A percentile compares a stretch with the other conserved stretches of the same genome.
These are phyloP conservation scores for Pachycephala philippinensis DNA, from an alignment of 2,113 vertebrate species.

Conservation along the genomic window DNA sequence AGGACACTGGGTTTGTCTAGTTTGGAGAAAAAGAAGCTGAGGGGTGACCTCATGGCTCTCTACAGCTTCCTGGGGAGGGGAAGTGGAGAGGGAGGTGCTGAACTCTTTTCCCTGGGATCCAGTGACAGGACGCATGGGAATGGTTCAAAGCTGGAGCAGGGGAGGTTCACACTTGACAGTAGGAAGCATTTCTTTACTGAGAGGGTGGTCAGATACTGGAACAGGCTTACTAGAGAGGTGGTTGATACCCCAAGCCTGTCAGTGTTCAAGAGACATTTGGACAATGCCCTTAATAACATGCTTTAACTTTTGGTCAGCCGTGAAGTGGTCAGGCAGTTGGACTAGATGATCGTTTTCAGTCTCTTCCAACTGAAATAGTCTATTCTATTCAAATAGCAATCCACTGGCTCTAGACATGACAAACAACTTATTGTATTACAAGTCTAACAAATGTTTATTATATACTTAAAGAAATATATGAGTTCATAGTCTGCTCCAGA, in stretches of 20 bases:
- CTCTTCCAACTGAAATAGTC: background rate
- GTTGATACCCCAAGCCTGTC: background rate
- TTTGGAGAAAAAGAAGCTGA: background rate
- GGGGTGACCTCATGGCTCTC: background rate
- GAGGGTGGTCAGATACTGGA: background rate
- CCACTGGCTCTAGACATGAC: background rate
- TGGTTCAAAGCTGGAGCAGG: background rate
- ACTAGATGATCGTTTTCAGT: background rate
- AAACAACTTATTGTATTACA: background rate
- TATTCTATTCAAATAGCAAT: background rate
- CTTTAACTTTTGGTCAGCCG: background rate
- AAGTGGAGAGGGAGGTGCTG: background rate
- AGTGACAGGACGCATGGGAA: background rate
- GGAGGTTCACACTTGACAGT: background rate
- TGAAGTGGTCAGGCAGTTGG: background rate
- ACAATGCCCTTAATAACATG: background rate
- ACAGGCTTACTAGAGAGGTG: background rate
- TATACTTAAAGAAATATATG: background rate
- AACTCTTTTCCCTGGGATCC: background rate
- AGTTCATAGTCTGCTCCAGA: background rate
- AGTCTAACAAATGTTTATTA: background rate
- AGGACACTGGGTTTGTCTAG: background rate
- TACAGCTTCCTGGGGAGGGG: background rate
- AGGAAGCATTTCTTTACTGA: background rate
- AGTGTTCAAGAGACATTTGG: background rate